Percentiles rank a stretch among this genome's conserved stretches.
Evolutionary conservation across 2,113 vertebrate genomes (phyloP).

Genomic region (Atlantisia rogersi): DNA sequence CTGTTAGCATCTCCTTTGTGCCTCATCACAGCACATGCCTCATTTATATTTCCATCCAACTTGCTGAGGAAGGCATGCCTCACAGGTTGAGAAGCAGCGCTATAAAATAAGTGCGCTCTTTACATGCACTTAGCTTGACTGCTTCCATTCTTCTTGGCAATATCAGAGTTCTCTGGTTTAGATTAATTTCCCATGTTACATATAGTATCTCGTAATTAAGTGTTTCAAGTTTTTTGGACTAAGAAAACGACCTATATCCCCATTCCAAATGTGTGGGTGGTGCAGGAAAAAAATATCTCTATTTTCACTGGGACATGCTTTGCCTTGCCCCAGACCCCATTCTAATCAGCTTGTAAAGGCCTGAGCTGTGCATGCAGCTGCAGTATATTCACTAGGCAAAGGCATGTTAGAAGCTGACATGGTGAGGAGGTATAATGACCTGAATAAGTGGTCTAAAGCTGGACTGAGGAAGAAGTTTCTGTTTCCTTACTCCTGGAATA

Average conservation of each 20-base stretch:
- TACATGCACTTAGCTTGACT: not conserved
- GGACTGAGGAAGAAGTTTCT: not conserved
- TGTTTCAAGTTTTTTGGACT: conserved; percentile 33
- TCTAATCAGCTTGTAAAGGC: not conserved
- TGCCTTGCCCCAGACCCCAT: not conserved
- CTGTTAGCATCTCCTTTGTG: conserved; percentile 14
- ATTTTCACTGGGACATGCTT: conserved; percentile 26
- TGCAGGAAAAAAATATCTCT: conserved; percentile 17
- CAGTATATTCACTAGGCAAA: not conserved
- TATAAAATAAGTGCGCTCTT: not conserved
- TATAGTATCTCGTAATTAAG: conserved; percentile 41
- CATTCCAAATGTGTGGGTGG: conserved; percentile 49
- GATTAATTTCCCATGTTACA: conserved; percentile 39
- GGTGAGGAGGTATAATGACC: not conserved
- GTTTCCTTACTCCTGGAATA: not conserved
- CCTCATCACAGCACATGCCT: not conserved
- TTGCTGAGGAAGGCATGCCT: not conserved
- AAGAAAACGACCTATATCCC: not conserved
- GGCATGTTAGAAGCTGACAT: not conserved
- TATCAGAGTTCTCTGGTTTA: conserved; percentile 22
- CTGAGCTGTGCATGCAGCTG: not conserved
- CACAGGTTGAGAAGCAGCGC: not conserved
- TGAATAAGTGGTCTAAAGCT: not conserved
- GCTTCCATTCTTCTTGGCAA: conserved; percentile 27
- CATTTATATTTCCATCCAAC: conserved; percentile 21